These are phyloP conservation scores for Mimachlamys varia DNA, from an alignment of 2,888 invertebrate species.

Conservation along the genomic window DNA sequence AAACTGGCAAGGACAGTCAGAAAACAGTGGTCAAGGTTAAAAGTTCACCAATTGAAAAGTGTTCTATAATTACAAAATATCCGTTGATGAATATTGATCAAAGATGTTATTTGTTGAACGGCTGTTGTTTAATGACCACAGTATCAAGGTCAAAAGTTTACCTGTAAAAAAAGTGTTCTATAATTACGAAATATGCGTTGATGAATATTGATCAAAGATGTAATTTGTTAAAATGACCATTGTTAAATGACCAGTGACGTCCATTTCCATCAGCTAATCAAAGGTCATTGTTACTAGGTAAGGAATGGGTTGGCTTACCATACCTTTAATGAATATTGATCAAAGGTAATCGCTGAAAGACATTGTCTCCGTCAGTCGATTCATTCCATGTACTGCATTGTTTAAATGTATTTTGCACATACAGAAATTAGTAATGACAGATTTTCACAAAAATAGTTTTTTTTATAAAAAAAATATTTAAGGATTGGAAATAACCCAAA, in stretches of 20 bases:
- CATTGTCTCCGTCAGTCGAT: not conserved
- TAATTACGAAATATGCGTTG: not conserved
- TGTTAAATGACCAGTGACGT: not conserved
- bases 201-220: constrained; percentile 28
- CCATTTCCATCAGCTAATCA: not conserved
- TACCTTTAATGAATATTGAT: not conserved
- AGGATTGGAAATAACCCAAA: not conserved
- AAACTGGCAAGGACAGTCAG: too few relatives aligned
- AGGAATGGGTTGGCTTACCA: not conserved
- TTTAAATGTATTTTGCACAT: not conserved
- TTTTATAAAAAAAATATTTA: not conserved
- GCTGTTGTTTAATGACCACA: too few relatives aligned
- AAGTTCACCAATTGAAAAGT: too few relatives aligned
- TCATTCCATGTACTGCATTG: not conserved
- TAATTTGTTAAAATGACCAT: not conserved
- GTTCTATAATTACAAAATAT: too few relatives aligned
- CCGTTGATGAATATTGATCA: too few relatives aligned
- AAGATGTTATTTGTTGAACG: too few relatives aligned
- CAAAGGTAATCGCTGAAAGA: not conserved
- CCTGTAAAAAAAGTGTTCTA: not conserved
- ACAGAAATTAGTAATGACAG: not conserved
- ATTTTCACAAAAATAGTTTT: not conserved
- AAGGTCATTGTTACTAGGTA: not conserved
- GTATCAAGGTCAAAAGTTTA: not conserved
- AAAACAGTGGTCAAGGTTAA: too few relatives aligned